Percentiles rank a stretch among this genome's conserved stretches.
phyloP scores from a whole-genome alignment of 2,797 vertebrate species.

The Hapalemur alaotrensis region DNA sequence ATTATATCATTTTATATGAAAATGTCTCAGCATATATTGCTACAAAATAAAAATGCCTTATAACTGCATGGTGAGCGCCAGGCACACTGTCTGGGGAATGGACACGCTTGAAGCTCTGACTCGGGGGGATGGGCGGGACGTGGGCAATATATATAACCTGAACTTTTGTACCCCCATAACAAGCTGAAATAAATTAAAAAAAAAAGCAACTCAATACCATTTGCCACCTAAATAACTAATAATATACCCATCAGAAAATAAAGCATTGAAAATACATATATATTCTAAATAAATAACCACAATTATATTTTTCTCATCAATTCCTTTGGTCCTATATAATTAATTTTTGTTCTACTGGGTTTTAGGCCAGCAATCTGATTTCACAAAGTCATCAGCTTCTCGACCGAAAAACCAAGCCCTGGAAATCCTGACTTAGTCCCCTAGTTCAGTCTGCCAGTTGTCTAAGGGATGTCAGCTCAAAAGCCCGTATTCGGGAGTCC shows the following conservation, averaged over 20 bases:
- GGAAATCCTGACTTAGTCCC: background rate
- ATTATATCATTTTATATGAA: background rate
- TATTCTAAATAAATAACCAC: background rate
- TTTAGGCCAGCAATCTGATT: background rate
- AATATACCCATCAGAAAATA: background rate
- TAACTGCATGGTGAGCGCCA: too few species aligned
- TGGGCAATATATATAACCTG: too few species aligned
- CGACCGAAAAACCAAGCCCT: background rate
- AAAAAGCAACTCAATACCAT: background rate
- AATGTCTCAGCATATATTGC: background rate
- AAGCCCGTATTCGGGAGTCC: background rate
- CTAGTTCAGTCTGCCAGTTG: background rate
- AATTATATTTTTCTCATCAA: background rate
- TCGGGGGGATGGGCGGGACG: too few species aligned
- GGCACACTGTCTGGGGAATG: too few species aligned
- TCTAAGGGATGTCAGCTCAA: background rate
- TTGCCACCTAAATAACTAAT: background rate
- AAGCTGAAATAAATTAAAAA: too few species aligned
- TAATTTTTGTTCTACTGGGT: background rate
- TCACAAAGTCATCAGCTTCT: background rate
- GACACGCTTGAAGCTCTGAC: too few species aligned
- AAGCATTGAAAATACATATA: background rate
- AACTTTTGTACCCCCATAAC: too few species aligned
- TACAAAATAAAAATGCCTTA: background rate
- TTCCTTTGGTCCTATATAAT: background rate